These are phyloP conservation scores for Trichonephila clavata DNA, from an alignment of 1,140 invertebrate species.

Conservation along the genomic window DNA sequence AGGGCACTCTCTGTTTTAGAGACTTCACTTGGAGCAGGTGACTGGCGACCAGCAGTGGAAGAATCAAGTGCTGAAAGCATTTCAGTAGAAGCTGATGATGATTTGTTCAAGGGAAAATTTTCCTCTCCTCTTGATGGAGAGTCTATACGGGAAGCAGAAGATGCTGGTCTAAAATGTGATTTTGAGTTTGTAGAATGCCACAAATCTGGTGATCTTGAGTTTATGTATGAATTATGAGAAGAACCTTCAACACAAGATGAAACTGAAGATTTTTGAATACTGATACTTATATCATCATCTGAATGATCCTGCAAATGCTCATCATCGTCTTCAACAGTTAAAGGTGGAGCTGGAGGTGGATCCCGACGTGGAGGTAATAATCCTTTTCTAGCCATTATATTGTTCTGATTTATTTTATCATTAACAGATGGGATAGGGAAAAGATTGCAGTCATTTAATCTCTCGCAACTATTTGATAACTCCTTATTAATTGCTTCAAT, in stretches of 20 bases:
- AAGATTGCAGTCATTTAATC: background rate
- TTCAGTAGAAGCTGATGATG: constrained; percentile 78
- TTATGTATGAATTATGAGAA: constrained; percentile 51
- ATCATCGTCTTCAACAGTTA: constrained; percentile 60
- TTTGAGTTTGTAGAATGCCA: constrained; percentile 69
- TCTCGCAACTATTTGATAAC: constrained; percentile 3
- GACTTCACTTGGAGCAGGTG: constrained; percentile 80
- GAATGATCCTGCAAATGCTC: constrained; percentile 65
- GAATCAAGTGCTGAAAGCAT: constrained; percentile 78
- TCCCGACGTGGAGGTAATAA: constrained; percentile 62
- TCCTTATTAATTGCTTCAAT: constrained; percentile 18
- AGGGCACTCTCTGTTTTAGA: constrained; percentile 80
- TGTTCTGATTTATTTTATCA: constrained; percentile 41
- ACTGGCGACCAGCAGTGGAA: constrained; percentile 79
- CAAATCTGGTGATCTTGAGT: constrained; percentile 60
- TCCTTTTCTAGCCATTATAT: background rate
- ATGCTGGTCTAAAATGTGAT: constrained; percentile 79
- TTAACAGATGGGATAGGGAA: background rate
- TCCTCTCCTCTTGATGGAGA: constrained; percentile 78
- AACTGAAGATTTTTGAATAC: constrained; percentile 66
- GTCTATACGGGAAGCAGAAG: constrained; percentile 79
- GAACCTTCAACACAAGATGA: constrained; percentile 61
- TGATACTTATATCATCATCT: constrained; percentile 69
- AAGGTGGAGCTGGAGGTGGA: constrained; percentile 76
- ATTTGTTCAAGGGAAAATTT: constrained; percentile 78